Evolutionary conservation across 2,113 vertebrate genomes (phyloP).

Genomic region (Opisthocomus hoazin): DNA sequence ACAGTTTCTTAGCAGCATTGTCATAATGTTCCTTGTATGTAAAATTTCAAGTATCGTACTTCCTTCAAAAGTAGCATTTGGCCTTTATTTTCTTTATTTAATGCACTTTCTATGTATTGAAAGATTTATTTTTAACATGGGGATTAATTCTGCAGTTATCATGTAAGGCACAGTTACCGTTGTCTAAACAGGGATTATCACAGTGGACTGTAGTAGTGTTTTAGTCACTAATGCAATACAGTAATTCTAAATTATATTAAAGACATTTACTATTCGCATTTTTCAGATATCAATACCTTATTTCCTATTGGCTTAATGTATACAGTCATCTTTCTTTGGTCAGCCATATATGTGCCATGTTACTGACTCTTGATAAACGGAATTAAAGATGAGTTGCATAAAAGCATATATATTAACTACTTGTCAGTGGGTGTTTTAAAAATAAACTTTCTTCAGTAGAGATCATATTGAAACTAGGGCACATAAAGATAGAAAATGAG

Average conservation of each 20-base stretch:
- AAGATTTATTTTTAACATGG: not conserved
- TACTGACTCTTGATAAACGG: not conserved
- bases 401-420: not conserved
- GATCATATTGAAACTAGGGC: not conserved
- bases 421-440: not conserved
- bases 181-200: not conserved
- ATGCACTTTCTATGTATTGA: not conserved
- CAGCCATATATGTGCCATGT: not conserved
- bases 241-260: not conserved
- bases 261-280: not conserved
- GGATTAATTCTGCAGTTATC: not conserved
- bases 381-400: not conserved
- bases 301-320: not conserved
- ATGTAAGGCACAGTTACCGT: not conserved
- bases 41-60: not conserved
- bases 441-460: slow-evolving; percentile 25
- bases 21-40: not conserved
- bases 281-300: not conserved
- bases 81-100: not conserved
- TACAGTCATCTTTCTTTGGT: not conserved
- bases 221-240: not conserved
- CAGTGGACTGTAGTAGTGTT: not conserved
- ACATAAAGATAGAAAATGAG: not conserved
- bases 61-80: not conserved
- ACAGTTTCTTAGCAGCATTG: not conserved